Evolutionary conservation across 2,797 vertebrate genomes (phyloP).

Genomic region (Botia kubotai): DNA sequence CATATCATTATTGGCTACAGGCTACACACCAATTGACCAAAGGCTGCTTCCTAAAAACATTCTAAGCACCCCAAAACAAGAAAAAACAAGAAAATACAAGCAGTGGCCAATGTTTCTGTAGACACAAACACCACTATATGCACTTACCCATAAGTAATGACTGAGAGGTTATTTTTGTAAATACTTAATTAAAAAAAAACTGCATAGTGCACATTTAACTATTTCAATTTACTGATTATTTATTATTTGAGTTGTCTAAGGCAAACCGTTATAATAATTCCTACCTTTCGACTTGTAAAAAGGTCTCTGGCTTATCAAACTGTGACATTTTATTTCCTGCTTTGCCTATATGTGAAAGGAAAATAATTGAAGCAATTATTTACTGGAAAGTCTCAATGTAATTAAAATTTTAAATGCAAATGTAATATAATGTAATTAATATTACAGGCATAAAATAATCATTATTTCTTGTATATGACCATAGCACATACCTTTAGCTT

Average conservation of each 20-base stretch:
- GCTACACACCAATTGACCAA: no score
- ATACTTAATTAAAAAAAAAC: no score
- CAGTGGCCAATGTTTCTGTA: no score
- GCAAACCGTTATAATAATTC: neutral
- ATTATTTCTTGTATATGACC: neutral
- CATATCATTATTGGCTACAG: no score
- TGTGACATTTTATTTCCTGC: slow-evolving; percentile 49
- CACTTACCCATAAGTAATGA: no score
- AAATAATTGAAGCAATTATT: neutral
- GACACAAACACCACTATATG: no score
- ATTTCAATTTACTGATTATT: neutral
- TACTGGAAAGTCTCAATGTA: neutral
- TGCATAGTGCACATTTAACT: neutral
- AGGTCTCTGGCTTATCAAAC: slow-evolving; percentile 48
- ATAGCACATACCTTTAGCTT: slow-evolving; percentile 55
- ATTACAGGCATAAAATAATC: neutral
- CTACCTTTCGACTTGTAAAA: slow-evolving; percentile 53
- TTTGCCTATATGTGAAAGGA: slow-evolving; percentile 44
- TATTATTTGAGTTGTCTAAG: neutral
- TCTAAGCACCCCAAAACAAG: no score
- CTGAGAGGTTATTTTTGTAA: no score
- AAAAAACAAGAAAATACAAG: no score
- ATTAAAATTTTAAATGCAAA: neutral
- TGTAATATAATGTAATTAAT: neutral
- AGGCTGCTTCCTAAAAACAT: no score